Conservation (phyloP, 2,888 invertebrate species). For the Eulithis prunata region DNA sequence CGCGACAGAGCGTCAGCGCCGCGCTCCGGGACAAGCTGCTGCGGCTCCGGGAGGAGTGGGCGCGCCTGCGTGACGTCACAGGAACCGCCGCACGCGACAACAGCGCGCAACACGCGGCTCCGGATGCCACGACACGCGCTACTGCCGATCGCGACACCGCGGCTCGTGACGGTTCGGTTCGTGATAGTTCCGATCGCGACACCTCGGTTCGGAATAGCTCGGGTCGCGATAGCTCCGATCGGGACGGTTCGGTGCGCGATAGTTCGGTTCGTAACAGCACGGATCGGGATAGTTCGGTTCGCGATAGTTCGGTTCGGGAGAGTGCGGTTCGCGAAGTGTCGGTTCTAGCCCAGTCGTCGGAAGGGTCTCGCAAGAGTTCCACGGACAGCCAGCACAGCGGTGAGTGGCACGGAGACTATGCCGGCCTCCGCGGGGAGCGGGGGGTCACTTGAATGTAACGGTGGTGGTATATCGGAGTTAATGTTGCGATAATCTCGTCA, state of each 20-base stretch:
- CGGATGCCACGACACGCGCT: too few relatives aligned
- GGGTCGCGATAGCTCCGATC: conserved; percentile 8
- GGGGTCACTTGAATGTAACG: too few relatives aligned
- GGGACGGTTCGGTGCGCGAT: conserved; percentile 2
- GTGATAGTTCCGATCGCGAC: conserved; percentile 1
- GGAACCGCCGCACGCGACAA: conserved; percentile 57
- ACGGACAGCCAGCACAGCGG: conserved; percentile 53
- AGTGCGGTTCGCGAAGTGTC: conserved; percentile 5
- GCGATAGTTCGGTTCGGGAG: conserved; percentile 2
- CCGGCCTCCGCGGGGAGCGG: conserved; percentile 1
- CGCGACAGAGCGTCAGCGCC: conserved; percentile 56
- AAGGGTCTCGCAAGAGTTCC: conserved; percentile 41
- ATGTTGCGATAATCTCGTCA: conserved; percentile 10
- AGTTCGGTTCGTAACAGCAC: conserved; percentile 7
- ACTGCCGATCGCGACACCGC: too few relatives aligned
- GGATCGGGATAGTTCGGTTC: conserved; percentile 4
- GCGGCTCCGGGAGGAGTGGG: conserved; percentile 41
- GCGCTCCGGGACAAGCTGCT: conserved; percentile 73
- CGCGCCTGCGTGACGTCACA: conserved; percentile 29
- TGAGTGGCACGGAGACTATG: conserved; percentile 46
- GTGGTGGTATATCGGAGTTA: neutral
- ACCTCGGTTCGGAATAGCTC: conserved; percentile 6
- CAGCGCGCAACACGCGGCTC: conserved; percentile 21
- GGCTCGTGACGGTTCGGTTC: too few relatives aligned
- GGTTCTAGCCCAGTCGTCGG: conserved; percentile 21